Conservation (phyloP, 2,888 invertebrate species). For the Drosophila prostipennis region DNA sequence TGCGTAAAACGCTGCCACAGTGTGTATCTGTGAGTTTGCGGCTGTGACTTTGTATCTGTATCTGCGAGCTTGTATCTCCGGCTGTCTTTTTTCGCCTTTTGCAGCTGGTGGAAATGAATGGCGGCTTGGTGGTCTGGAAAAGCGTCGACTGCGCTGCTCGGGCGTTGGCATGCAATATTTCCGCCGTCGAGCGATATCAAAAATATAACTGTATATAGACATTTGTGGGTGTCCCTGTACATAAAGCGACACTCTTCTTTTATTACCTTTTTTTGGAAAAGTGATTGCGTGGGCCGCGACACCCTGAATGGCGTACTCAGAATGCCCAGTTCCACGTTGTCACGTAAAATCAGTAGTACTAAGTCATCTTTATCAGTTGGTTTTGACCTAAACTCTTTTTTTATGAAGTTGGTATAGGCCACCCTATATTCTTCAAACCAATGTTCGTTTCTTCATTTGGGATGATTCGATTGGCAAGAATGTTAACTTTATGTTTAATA, state of each 20-base stretch:
- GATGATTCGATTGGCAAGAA: too few relatives aligned
- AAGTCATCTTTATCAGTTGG: background rate
- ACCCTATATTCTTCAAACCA: too few relatives aligned
- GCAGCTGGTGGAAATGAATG: conserved; percentile 64
- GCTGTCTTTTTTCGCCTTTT: conserved; percentile 13
- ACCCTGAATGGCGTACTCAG: conserved; percentile 1
- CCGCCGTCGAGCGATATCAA: conserved; percentile 66
- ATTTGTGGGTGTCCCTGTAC: conserved; percentile 22
- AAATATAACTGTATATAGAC: conserved; percentile 63
- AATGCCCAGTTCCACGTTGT: background rate
- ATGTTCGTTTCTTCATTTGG: too few relatives aligned
- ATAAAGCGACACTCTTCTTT: conserved; percentile 21
- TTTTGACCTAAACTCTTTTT: background rate
- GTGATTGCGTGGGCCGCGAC: conserved; percentile 62
- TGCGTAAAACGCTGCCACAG: conserved; percentile 67
- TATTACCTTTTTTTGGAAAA: conserved; percentile 40
- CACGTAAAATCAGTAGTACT: background rate
- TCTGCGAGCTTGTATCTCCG: conserved; percentile 16
- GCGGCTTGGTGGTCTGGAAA: conserved; percentile 65
- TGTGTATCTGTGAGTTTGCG: conserved; percentile 15
- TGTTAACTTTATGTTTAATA: too few relatives aligned
- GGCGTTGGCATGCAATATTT: conserved; percentile 70
- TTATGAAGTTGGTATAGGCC: background rate
- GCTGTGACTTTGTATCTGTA: conserved; percentile 23
- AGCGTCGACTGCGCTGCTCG: conserved; percentile 46